These are phyloP conservation scores for Cricetomys ansorgei DNA, from an alignment of 2,113 vertebrate species.

Conservation along the genomic window DNA sequence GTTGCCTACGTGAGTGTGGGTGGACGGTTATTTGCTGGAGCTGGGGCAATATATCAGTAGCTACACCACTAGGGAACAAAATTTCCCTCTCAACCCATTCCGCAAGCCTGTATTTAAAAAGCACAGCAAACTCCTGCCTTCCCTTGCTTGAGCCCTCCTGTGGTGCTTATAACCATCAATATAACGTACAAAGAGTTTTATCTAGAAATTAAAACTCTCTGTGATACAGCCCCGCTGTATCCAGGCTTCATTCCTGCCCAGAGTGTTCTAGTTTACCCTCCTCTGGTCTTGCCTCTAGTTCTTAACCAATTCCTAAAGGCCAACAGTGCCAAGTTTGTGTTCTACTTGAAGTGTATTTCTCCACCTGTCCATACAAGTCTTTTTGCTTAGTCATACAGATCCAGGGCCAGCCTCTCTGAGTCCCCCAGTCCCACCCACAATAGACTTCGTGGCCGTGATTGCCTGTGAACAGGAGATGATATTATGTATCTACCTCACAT, in stretches of 20 bases:
- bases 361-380: fast-evolving
- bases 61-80: neutral
- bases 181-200: neutral
- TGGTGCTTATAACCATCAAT: neutral
- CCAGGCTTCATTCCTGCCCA: too few species aligned
- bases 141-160: fast-evolving
- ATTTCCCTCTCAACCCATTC: neutral
- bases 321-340: neutral
- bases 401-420: neutral
- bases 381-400: neutral
- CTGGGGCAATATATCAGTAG: neutral
- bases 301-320: neutral
- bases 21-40: neutral
- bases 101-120: fast-evolving
- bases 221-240: fast-evolving
- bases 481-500: neutral
- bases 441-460: neutral
- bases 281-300: neutral
- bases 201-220: neutral
- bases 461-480: neutral
- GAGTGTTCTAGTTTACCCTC: too few species aligned
- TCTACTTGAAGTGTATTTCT: neutral
- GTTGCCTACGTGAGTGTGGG: too few species aligned
- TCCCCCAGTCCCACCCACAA: neutral
- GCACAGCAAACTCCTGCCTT: neutral